Percentiles rank a stretch among this genome's conserved stretches.
phyloP scores from a whole-genome alignment of 2,888 invertebrate species.

The Drosophila fulvimacula region DNA sequence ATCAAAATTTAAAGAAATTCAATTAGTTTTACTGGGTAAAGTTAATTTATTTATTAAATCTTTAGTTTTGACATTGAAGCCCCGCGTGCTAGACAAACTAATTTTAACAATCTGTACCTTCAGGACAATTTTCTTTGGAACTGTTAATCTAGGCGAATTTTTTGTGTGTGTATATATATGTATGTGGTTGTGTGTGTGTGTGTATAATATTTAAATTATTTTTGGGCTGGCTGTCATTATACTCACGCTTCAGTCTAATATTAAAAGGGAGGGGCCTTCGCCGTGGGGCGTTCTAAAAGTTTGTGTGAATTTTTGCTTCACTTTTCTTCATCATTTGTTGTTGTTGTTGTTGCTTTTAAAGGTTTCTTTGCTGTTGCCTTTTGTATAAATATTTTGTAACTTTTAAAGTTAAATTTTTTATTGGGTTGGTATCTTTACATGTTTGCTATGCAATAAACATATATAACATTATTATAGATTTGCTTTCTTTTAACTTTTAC shows the following conservation, averaged over 20 bases:
- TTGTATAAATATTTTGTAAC: constrained; percentile 68
- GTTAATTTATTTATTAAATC: constrained; percentile 38
- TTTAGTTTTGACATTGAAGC: constrained; percentile 18
- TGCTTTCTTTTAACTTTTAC: constrained; percentile 49
- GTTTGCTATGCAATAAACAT: constrained; percentile 77
- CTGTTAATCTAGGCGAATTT: constrained; percentile 17
- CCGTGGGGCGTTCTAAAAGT: constrained; percentile 18
- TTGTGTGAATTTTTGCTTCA: constrained; percentile 1
- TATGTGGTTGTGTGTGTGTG: not conserved
- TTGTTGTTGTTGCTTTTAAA: not conserved
- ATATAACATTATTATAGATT: constrained; percentile 48
- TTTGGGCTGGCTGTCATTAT: constrained; percentile 29
- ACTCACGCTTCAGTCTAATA: constrained; percentile 67
- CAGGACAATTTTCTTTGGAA: constrained; percentile 6
- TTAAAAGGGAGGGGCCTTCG: constrained; percentile 19
- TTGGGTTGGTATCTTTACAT: constrained; percentile 59
- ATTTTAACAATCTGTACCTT: constrained; percentile 39
- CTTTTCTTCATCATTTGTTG: not conserved
- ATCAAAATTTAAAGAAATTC: not conserved
- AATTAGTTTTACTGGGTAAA: constrained; percentile 31
- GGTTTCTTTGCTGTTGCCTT: constrained; percentile 14
- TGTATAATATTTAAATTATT: constrained; percentile 16
- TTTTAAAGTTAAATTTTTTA: constrained; percentile 67
- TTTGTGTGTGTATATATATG: not conserved
- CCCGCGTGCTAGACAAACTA: constrained; percentile 17